A percentile compares a stretch with the other conserved stretches of the same genome.
These are phyloP conservation scores for Huso huso DNA, from an alignment of 2,797 vertebrate species.

Conservation along the genomic window DNA sequence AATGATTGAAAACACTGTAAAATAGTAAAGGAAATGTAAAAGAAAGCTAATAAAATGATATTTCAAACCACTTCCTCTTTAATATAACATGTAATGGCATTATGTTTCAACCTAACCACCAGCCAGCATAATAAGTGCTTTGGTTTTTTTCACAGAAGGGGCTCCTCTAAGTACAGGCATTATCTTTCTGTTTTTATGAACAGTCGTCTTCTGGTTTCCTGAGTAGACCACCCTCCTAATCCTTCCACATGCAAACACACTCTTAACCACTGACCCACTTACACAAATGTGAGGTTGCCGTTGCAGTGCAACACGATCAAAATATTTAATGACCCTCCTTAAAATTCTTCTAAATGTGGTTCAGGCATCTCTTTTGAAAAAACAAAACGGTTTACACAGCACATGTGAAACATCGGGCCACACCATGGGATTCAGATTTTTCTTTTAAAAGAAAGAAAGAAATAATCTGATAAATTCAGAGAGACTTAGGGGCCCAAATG, in stretches of 20 bases:
- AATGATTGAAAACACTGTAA: too few relatives aligned
- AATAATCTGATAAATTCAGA: slow-evolving; percentile 22
- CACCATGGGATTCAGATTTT: slow-evolving; percentile 9
- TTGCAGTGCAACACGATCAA: background rate
- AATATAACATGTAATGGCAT: too few relatives aligned
- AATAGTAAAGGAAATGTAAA: too few relatives aligned
- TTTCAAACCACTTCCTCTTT: too few relatives aligned
- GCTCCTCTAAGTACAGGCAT: background rate
- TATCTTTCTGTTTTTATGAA: background rate
- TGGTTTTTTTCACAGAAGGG: too few relatives aligned
- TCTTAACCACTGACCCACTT: too few relatives aligned
- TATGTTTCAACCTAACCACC: too few relatives aligned
- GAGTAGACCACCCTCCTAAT: background rate
- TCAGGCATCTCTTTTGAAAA: background rate
- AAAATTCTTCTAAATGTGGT: slow-evolving; percentile 16
- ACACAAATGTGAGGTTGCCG: background rate
- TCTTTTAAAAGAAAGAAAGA: slow-evolving; percentile 7
- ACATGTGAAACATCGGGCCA: slow-evolving; percentile 13
- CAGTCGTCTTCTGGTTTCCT: background rate
- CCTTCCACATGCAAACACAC: background rate
- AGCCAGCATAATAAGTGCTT: too few relatives aligned
- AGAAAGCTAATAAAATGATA: too few relatives aligned
- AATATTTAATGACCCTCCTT: background rate
- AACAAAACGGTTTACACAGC: slow-evolving; percentile 4
- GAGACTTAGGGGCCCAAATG: slow-evolving; percentile 13